A percentile compares a stretch with the other conserved stretches of the same genome.
These are phyloP conservation scores for Nymphicus hollandicus DNA, from an alignment of 2,113 vertebrate species.

Conservation along the genomic window DNA sequence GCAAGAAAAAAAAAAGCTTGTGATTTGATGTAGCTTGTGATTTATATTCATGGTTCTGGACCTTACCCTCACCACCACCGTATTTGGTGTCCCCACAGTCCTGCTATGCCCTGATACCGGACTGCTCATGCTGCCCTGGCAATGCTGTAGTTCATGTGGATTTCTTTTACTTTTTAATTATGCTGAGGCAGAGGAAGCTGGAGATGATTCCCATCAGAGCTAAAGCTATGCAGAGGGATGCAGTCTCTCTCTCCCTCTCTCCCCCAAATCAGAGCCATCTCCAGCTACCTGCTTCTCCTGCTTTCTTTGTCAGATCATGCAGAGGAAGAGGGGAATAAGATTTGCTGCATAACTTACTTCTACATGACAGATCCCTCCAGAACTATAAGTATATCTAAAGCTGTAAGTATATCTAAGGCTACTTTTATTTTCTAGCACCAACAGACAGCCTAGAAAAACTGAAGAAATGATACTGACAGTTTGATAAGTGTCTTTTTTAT, in stretches of 20 bases:
- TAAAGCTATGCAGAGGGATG: not conserved
- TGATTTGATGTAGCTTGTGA: not conserved
- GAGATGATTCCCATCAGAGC: not conserved
- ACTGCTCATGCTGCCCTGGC: not conserved
- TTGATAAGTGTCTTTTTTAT: not conserved
- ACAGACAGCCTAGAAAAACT: not conserved
- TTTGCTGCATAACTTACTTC: not conserved
- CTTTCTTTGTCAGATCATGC: not conserved
- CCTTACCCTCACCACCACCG: not conserved
- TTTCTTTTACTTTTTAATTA: not conserved
- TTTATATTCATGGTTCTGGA: not conserved
- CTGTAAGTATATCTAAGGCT: not conserved
- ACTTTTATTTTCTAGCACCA: not conserved
- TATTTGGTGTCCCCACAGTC: not conserved
- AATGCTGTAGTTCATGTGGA: not conserved
- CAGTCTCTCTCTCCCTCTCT: not conserved
- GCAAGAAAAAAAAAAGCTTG: not conserved
- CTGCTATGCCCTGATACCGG: rapidly evolving
- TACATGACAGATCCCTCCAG: not conserved
- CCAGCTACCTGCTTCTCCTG: not conserved
- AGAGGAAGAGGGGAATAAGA: not conserved
- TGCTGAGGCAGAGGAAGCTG: not conserved
- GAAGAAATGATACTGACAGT: not conserved
- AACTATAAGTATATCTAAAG: not conserved
- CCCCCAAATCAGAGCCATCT: not conserved